These are phyloP conservation scores for Uropetala carovei DNA, from an alignment of 2,888 invertebrate genomes.

Conservation along the genomic window DNA sequence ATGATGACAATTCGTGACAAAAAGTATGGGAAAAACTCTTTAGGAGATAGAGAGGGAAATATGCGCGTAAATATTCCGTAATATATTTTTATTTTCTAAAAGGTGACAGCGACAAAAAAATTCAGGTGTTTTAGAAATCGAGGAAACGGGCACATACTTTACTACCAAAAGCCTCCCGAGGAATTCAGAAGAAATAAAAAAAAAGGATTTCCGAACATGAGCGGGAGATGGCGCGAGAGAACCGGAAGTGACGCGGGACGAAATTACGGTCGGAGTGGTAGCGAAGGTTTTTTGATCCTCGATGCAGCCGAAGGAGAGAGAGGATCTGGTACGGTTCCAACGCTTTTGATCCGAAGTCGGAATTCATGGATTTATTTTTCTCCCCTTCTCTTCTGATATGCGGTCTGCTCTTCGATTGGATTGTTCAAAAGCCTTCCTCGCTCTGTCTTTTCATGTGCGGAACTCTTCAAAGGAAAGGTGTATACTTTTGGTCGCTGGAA, in stretches of 20 bases:
- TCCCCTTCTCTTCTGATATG: background rate
- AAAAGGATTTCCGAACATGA: background rate
- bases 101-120: no score
- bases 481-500: background rate
- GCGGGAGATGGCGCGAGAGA: background rate
- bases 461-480: background rate
- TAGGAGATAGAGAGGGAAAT: no score
- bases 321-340: background rate
- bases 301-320: background rate
- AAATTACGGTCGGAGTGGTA: background rate
- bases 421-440: background rate
- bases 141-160: no score
- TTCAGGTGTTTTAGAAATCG: no score
- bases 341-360: background rate
- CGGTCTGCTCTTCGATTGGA: background rate
- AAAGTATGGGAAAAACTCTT: no score
- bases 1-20: no score
- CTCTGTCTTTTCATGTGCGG: background rate
- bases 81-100: no score
- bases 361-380: no score
- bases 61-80: no score
- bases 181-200: background rate
- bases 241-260: background rate
- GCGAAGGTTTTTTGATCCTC: no score
- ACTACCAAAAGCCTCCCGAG: no score